These are phyloP conservation scores for Hassar affinis DNA, from an alignment of 2,113 vertebrate genomes.

Conservation along the genomic window DNA sequence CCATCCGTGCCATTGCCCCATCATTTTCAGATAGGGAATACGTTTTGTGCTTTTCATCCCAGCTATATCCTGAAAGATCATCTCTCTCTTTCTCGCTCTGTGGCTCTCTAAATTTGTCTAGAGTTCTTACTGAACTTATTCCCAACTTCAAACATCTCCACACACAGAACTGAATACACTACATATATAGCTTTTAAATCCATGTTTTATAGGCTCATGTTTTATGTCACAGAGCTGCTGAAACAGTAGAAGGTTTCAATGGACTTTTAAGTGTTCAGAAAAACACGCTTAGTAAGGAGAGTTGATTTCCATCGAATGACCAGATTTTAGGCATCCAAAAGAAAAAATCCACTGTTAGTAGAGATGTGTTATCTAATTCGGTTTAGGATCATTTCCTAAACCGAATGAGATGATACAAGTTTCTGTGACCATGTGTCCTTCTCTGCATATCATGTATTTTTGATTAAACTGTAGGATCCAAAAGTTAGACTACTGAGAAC, in stretches of 20 bases:
- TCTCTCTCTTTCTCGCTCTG: constrained; percentile 10
- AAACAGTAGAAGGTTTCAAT: not conserved
- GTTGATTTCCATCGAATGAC: not conserved
- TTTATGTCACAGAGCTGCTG: not conserved
- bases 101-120: not conserved
- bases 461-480: not conserved
- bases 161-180: not conserved
- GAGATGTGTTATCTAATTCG: not conserved
- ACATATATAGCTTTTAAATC: not conserved
- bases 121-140: not conserved
- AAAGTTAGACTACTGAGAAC: not conserved
- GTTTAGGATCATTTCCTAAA: not conserved
- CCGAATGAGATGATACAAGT: not conserved
- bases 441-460: not conserved
- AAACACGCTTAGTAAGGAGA: not conserved
- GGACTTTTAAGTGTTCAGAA: not conserved
- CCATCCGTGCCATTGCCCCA: not conserved
- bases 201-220: not conserved
- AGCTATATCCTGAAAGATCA: not conserved
- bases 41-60: not conserved
- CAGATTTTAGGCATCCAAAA: not conserved
- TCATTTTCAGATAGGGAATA: not conserved
- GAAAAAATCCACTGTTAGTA: not conserved
- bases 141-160: not conserved
- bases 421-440: not conserved